A percentile compares a stretch with the other conserved stretches of the same genome.
phyloP scores from a whole-genome alignment of 2,888 invertebrate genomes.

The Tenodera sinensis region DNA sequence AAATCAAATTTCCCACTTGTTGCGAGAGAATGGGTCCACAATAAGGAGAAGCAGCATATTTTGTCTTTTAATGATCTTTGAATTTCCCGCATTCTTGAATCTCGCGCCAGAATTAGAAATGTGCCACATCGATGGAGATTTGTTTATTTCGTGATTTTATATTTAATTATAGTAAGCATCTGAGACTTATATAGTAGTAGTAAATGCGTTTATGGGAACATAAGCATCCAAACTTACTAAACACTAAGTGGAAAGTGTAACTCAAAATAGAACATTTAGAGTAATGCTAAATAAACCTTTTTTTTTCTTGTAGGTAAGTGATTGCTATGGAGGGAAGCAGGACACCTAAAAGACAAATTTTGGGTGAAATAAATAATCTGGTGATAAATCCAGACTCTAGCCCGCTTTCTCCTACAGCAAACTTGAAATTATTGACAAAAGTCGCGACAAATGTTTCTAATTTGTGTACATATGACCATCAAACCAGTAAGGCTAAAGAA shows the following conservation, averaged over 20 bases:
- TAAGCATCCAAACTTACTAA: not conserved
- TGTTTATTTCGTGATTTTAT: not conserved
- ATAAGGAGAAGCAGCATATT: too few species aligned
- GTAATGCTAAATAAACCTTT: not conserved
- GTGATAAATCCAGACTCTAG: slow-evolving; percentile 41
- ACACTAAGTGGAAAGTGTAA: not conserved
- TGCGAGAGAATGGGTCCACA: too few species aligned
- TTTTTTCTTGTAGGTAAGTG: not conserved
- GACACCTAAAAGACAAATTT: slow-evolving; percentile 52
- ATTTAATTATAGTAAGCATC: not conserved
- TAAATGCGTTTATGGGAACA: not conserved
- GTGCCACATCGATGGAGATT: not conserved
- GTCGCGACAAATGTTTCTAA: slow-evolving; percentile 46
- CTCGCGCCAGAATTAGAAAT: not conserved
- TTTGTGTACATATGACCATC: not conserved
- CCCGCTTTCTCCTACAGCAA: slow-evolving; percentile 62
- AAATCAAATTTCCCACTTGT: too few species aligned
- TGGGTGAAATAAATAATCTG: slow-evolving; percentile 55
- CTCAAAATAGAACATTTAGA: too few species aligned
- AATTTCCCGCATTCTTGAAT: not conserved
- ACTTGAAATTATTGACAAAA: slow-evolving; percentile 62
- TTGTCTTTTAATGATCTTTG: not conserved
- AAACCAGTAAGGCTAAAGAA: not conserved
- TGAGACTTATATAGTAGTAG: not conserved
- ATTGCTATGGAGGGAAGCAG: not conserved